A percentile compares a stretch with the other conserved stretches of the same genome.
Evolutionary conservation across 1,140 invertebrate species (phyloP).

Genomic region (Maniola jurtina): DNA sequence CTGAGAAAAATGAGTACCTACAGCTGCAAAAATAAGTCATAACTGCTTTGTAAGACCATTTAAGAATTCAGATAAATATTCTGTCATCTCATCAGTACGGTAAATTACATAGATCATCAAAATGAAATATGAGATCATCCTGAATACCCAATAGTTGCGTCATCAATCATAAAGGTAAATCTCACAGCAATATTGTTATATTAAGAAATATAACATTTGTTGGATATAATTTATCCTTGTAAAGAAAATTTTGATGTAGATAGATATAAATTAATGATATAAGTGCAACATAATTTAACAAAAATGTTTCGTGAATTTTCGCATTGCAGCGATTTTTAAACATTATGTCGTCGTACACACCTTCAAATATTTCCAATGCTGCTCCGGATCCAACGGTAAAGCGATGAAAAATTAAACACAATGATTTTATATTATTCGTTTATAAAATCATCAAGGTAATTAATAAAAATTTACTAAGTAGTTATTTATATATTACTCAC

Average conservation of each 20-base stretch:
- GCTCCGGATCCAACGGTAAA: constrained; percentile 64
- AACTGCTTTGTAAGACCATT: background rate
- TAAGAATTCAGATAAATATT: background rate
- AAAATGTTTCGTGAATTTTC: too few species aligned
- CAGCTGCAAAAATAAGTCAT: background rate
- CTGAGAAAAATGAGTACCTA: background rate
- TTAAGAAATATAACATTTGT: too few species aligned
- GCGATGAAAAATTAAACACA: constrained; percentile 46
- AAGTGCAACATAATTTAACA: too few species aligned
- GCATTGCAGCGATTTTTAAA: background rate
- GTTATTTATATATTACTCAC: background rate
- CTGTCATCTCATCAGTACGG: constrained; percentile 3
- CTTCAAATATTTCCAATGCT: constrained; percentile 92
- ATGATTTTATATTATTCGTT: background rate
- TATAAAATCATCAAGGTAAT: background rate
- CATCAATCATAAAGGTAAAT: background rate
- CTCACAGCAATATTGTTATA: too few species aligned
- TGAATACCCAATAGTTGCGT: constrained; percentile 5
- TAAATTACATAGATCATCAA: constrained; percentile 14
- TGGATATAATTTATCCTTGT: too few species aligned
- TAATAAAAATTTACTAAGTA: background rate
- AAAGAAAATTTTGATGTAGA: too few species aligned
- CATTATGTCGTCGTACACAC: constrained; percentile 78
- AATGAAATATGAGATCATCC: constrained; percentile 16
- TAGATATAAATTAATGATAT: too few species aligned